A percentile compares a stretch with the other conserved stretches of the same genome.
phyloP scores from a whole-genome alignment of 2,113 vertebrate genomes.

The Aramus guarauna region DNA sequence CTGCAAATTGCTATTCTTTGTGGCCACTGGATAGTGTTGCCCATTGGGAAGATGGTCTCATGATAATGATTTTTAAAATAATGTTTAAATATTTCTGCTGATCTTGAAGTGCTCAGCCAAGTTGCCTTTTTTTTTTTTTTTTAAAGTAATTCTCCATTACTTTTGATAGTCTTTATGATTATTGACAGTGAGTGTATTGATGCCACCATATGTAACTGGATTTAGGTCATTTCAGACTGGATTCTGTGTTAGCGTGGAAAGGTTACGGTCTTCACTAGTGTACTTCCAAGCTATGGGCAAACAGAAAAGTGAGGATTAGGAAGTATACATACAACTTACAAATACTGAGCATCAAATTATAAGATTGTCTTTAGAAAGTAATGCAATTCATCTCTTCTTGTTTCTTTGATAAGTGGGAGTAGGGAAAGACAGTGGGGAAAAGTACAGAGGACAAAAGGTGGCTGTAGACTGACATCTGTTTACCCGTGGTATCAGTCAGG shows the following conservation, averaged over 20 bases:
- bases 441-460: neutral
- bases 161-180: neutral
- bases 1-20: neutral
- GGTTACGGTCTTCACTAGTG: neutral
- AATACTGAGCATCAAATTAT: neutral
- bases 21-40: neutral
- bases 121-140: neutral
- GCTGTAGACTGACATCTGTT: neutral
- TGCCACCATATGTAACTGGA: neutral
- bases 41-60: neutral
- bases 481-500: fast-evolving
- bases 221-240: neutral
- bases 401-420: neutral
- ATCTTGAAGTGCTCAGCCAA: neutral
- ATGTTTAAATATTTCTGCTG: neutral
- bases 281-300: neutral
- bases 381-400: neutral
- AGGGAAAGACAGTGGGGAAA: neutral
- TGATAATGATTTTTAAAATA: neutral
- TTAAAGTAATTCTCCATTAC: neutral
- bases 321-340: fast-evolving
- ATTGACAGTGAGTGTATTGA: neutral
- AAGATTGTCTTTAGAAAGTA: neutral
- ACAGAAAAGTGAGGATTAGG: neutral
- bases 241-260: neutral